phyloP scores from a whole-genome alignment of 2,113 vertebrate species.

The Stigmatopora nigra region DNA sequence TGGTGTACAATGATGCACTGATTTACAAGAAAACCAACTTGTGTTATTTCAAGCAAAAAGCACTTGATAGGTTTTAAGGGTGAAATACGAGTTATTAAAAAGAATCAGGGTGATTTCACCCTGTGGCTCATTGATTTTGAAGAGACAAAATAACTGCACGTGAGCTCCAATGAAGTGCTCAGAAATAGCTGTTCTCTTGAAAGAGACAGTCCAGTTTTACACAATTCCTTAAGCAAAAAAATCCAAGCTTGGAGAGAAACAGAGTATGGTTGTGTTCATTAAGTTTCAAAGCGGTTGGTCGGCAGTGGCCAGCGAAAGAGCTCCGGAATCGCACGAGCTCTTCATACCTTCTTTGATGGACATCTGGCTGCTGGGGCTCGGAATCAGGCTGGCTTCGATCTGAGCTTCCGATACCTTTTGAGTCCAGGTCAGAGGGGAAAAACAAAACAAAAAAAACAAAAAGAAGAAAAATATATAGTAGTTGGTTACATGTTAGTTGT shows the following conservation, averaged over 20 bases:
- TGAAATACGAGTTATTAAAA: too few species aligned
- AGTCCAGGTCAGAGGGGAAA: neutral
- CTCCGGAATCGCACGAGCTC: constrained; percentile 58
- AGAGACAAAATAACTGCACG: too few species aligned
- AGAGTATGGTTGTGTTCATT: constrained; percentile 30
- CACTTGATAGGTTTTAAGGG: too few species aligned
- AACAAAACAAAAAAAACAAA: too few species aligned
- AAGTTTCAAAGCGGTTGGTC: constrained; percentile 33
- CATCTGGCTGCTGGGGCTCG: constrained; percentile 46
- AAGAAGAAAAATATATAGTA: neutral
- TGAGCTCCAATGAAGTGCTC: too few species aligned
- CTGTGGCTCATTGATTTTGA: too few species aligned
- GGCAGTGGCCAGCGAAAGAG: constrained; percentile 43
- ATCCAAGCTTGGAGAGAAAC: neutral
- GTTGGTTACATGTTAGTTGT: neutral
- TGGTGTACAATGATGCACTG: too few species aligned
- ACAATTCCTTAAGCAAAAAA: constrained; percentile 7
- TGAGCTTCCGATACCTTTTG: constrained; percentile 59
- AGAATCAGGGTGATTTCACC: too few species aligned
- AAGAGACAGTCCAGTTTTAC: neutral
- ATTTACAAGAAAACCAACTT: too few species aligned
- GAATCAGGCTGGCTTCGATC: constrained; percentile 28
- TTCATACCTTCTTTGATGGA: constrained; percentile 57
- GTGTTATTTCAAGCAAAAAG: too few species aligned
- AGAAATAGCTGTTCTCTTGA: neutral